These are phyloP conservation scores for Cyaniris semiargus DNA, from an alignment of 2,888 invertebrate genomes.

Conservation along the genomic window DNA sequence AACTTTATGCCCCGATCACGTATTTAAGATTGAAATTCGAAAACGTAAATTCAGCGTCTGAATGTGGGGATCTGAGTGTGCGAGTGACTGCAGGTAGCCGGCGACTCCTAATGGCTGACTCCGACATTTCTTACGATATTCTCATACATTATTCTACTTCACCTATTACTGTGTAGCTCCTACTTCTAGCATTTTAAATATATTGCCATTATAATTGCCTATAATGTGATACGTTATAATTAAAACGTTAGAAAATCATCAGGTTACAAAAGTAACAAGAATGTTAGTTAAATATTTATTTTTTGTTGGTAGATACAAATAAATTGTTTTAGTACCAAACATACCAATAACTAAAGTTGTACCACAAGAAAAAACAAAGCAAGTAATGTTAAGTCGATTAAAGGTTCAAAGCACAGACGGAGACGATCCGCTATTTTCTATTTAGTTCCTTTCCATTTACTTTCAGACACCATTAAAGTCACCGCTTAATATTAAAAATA, in stretches of 20 bases:
- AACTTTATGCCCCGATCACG: slow-evolving; percentile 62
- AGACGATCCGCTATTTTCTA: background rate
- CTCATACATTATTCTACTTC: background rate
- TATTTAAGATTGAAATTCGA: slow-evolving; percentile 65
- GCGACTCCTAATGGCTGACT: slow-evolving; percentile 36
- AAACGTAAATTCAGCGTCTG: slow-evolving; percentile 69
- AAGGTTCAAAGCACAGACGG: slow-evolving; percentile 2
- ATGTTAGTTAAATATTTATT: background rate
- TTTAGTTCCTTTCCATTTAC: slow-evolving; percentile 16
- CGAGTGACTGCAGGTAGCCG: slow-evolving; percentile 47
- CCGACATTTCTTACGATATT: slow-evolving; percentile 2
- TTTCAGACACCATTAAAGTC: background rate
- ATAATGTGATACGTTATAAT: background rate
- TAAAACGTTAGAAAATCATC: background rate
- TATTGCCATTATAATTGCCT: background rate
- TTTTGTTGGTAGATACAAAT: too few relatives aligned
- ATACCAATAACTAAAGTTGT: background rate
- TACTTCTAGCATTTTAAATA: background rate
- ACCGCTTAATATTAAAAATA: background rate
- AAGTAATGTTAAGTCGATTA: background rate
- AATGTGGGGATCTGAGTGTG: slow-evolving; percentile 63
- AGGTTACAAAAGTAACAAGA: background rate
- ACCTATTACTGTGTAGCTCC: too few relatives aligned
- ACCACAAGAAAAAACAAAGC: background rate
- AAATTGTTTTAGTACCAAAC: too few relatives aligned